phyloP scores from a whole-genome alignment of 2,888 invertebrate species.

The Chrysolina haemoptera region DNA sequence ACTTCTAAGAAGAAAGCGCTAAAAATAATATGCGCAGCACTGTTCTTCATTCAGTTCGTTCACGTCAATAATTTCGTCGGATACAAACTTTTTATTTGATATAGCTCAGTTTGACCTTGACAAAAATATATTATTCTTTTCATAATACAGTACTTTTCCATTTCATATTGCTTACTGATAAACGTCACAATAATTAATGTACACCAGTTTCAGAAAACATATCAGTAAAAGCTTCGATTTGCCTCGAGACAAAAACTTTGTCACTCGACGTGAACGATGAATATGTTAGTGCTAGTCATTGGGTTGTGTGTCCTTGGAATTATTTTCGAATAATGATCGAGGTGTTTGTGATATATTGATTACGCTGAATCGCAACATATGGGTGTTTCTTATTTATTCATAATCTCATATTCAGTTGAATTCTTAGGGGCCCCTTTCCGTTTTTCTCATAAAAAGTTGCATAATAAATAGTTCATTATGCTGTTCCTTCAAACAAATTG shows the following conservation, averaged over 20 bases:
- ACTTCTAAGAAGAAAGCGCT: background rate
- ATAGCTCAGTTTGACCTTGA: slow-evolving; percentile 38
- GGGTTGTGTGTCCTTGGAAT: slow-evolving; percentile 37
- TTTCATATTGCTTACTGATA: slow-evolving; percentile 52
- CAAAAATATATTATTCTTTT: slow-evolving; percentile 49
- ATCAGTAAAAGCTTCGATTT: slow-evolving; percentile 24
- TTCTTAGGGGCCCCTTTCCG: too few relatives aligned
- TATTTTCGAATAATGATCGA: slow-evolving; percentile 37
- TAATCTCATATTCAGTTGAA: background rate
- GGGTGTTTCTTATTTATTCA: slow-evolving; percentile 1
- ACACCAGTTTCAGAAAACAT: slow-evolving; percentile 50
- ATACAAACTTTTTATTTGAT: slow-evolving; percentile 32
- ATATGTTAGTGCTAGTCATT: slow-evolving; percentile 31
- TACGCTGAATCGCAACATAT: slow-evolving; percentile 21
- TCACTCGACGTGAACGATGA: slow-evolving; percentile 11
- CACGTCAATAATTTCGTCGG: slow-evolving; percentile 21
- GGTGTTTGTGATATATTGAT: slow-evolving; percentile 39
- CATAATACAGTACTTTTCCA: slow-evolving; percentile 50
- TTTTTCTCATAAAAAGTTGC: too few relatives aligned
- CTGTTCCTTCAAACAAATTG: too few relatives aligned
- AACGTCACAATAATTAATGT: slow-evolving; percentile 48
- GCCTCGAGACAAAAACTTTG: slow-evolving; percentile 1
- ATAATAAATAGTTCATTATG: too few relatives aligned
- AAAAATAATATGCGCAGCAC: slow-evolving; percentile 8
- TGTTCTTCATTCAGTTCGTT: slow-evolving; percentile 13